Evolutionary conservation across 2,113 vertebrate genomes (phyloP), one percentile per base, ranked within the genome.

Genomic region (Podarcis muralis): DNA sequence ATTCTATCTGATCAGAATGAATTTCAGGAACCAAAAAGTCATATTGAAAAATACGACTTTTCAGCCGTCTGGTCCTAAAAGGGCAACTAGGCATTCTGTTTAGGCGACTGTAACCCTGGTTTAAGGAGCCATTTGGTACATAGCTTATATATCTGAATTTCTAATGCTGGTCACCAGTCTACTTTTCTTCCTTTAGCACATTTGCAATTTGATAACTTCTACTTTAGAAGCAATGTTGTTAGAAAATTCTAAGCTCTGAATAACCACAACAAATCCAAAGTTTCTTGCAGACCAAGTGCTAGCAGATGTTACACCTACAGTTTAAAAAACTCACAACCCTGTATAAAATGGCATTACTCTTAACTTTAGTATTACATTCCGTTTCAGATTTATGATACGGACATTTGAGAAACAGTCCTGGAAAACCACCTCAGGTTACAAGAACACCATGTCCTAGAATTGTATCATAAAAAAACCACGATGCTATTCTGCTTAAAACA

Each of bases 401-500:
- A 68, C 82, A 37, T 30, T 83, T 86, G 25, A 2, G 48, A 84
- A 69, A 68, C 78, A 43, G 92, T 76, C 11, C 35, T 43, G 37
- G 1, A 71, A 76, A 81, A 48, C 43, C 43, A 48, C 43, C 43
- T 48, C 23, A 69, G 22, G 20, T 23, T 23, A 69, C 27, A 69
- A 69, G 48, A 37, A 40, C 30, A 78, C 74, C 68, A 81, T 9
- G 30, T 30, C 32, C 88, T 22, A 6, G 3, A 72, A 83, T 35
- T 71, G 93, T 16, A 35, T 6, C 27, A 84, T 84, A 77, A 37
- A 66, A 86, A 35, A 62, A 48, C 43, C 7, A 8, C 43, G 9
- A 48, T 68, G 59, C 15, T 6, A 62, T 78, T 75, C 88, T 91
- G 86, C 6, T 18, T 86, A 89, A 92, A 93, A 88, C 76, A 95